phyloP scores from a whole-genome alignment of 2,113 vertebrate species.

The Talpa occidentalis region DNA sequence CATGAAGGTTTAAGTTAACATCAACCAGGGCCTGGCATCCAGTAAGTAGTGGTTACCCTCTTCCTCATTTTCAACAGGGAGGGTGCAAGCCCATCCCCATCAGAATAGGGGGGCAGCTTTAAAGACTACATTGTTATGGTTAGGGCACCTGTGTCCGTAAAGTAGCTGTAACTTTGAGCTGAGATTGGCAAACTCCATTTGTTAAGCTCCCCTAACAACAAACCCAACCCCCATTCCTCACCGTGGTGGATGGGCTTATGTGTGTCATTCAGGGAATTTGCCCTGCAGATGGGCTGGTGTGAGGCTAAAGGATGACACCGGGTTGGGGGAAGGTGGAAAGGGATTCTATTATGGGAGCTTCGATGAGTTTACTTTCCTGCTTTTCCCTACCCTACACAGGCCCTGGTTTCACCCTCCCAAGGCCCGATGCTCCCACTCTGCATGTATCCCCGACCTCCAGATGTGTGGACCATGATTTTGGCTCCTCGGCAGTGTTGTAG shows the following conservation, averaged over 20 bases:
- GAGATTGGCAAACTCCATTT: not conserved
- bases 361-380: not conserved
- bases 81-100: not conserved
- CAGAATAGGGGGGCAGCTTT: not conserved
- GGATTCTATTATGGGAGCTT: constrained; percentile 7
- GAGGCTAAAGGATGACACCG: not conserved
- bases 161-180: not conserved
- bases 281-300: not conserved
- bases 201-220: too few species aligned
- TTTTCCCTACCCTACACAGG: not conserved
- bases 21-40: not conserved
- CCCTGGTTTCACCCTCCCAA: too few species aligned
- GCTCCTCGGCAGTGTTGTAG: not conserved
- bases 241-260: not conserved
- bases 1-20: not conserved
- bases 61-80: not conserved
- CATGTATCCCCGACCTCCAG: not conserved
- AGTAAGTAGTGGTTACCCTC: not conserved
- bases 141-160: not conserved
- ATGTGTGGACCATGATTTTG: not conserved
- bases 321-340: not conserved
- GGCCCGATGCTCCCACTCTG: not conserved
- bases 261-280: not conserved
- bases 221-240: not conserved
- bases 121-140: not conserved